phyloP scores from a whole-genome alignment of 2,888 invertebrate genomes.

The Kryphioiulus occultus region DNA sequence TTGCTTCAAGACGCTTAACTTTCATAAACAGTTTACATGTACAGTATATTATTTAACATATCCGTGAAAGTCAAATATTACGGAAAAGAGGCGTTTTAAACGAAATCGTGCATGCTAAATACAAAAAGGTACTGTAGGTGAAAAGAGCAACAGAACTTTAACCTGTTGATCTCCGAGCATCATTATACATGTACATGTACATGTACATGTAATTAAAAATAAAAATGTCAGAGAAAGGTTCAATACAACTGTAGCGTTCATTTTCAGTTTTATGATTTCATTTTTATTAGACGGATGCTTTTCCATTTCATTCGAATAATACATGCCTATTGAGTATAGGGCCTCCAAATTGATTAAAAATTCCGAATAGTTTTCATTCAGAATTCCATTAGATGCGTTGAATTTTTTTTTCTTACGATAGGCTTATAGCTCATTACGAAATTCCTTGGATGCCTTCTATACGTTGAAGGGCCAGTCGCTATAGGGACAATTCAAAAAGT shows the following conservation, averaged over 20 bases:
- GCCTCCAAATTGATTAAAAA: slow-evolving; percentile 3
- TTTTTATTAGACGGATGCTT: not conserved
- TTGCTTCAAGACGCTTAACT: slow-evolving; percentile 1
- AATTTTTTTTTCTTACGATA: not conserved
- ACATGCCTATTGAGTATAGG: not conserved
- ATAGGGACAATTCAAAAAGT: not conserved
- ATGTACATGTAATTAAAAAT: not conserved
- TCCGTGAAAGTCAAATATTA: not conserved
- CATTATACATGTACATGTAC: not conserved
- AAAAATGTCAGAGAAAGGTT: not conserved
- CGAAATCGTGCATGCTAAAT: not conserved
- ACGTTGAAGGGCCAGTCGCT: not conserved
- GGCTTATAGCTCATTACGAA: slow-evolving; percentile 25
- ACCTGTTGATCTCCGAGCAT: not conserved
- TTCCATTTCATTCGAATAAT: not conserved
- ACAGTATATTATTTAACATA: not conserved
- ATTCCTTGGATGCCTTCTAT: not conserved
- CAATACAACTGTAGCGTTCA: not conserved
- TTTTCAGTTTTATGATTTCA: not conserved
- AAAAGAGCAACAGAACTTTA: not conserved
- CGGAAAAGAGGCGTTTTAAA: not conserved
- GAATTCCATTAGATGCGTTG: not conserved
- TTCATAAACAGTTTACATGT: no score
- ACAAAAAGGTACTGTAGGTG: not conserved
- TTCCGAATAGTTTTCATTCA: slow-evolving; percentile 9